Base-by-base conservation (phyloP, 2,888 invertebrate genomes). In the Graphium colonna region DNA sequence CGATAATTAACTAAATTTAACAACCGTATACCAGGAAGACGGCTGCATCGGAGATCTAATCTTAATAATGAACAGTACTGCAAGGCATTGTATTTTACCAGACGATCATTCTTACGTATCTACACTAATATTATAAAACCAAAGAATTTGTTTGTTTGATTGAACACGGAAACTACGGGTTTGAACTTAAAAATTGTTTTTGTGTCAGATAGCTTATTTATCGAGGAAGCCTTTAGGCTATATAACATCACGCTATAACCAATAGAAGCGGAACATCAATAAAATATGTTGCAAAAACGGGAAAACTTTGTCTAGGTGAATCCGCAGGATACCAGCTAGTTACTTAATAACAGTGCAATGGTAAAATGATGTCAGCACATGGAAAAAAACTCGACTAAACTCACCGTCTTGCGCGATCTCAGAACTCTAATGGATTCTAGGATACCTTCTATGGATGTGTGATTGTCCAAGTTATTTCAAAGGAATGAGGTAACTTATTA, bases 371-470 rank as follows among this genome's bases (percentile, higher is more conserved):
- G 39, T 48, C 48, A 48, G 40, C 26, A 26, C 36, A 12, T 28
- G 46, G 45, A 52, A 52, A 52, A 52, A 52, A 40, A 41, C 41
- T 7, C 18, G 39, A 40, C 18, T 18, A 52, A 21, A 5, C n/a
- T 21, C 21, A 21, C 21, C 21, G 21, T 21, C 3, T 21, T 2
- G 21, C 5, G 21, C 21, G 21, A 21, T 42, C 42, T 13, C 1
- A 38, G 17, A 28, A 17, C 39, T 8, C 15, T 48, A 48, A 53
- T 52, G 47, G 15, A 53, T 53, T 47, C 47, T 36, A 42, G 52
- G 28, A 47, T 12, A 17, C 52, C 48, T 48, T 53, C 43, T 53
- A 43, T 48, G 52, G 48, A 43, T 48, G 38, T 48, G 48, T 26
- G 44, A 40, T 49, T 28, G 7, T 36, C 39, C n/a, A 39, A 38